A percentile compares a stretch with the other conserved stretches of the same genome.
These are phyloP conservation scores for Entomyzon cyanotis DNA, from an alignment of 2,113 vertebrate genomes.

Conservation along the genomic window DNA sequence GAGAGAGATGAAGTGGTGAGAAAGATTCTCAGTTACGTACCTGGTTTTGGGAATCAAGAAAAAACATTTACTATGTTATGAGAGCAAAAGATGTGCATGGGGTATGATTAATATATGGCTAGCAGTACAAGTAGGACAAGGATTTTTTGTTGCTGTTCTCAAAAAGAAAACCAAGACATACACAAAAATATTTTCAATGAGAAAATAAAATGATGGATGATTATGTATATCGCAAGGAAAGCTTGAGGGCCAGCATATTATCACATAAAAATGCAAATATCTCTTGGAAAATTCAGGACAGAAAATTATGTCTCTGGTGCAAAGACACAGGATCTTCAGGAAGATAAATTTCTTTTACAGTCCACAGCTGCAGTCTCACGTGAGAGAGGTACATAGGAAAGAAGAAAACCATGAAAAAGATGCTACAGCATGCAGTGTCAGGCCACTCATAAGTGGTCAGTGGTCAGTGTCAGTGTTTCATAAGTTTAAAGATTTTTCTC, in stretches of 20 bases:
- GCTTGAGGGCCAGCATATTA: background rate
- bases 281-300: background rate
- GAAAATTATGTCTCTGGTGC: background rate
- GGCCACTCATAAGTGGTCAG: too few relatives aligned
- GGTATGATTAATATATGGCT: background rate
- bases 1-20: background rate
- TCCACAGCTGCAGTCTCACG: background rate
- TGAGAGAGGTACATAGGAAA: background rate
- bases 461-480: background rate
- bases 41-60: background rate
- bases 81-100: background rate
- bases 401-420: background rate
- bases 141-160: background rate
- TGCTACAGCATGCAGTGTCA: background rate
- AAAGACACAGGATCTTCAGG: background rate
- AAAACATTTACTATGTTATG: background rate
- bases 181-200: background rate
- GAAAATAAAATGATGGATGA: background rate
- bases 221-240: background rate
- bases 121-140: background rate
- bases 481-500: too few relatives aligned
- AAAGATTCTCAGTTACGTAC: background rate
- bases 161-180: background rate
- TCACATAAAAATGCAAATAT: background rate
- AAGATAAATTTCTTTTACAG: background rate